Base-by-base conservation (phyloP, 2,113 vertebrate genomes). In the Patagioenas fasciata region DNA sequence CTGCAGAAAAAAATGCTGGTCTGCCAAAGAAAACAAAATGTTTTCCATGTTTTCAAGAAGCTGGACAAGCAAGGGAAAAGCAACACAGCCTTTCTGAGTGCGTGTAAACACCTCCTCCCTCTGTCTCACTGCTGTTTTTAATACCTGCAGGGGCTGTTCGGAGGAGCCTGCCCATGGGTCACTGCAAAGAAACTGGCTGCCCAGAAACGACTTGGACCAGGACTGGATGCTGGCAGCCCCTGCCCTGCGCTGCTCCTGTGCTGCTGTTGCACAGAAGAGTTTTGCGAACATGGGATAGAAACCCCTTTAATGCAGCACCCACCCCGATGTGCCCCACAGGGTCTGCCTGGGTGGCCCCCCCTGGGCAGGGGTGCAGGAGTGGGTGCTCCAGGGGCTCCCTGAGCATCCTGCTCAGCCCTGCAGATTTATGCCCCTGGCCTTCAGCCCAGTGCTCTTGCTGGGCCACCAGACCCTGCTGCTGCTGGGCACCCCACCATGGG, bases 141-240 rank as follows among this genome's bases (percentile, higher is more conserved):
- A 29, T 25, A 19, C 29, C 2, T 16, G 0, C 5, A 3, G 42
- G 36, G 40, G 64, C 42, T 57, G 5, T 12, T 4, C 4, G 15
- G 19, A 58, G 28, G 20, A 25, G 75, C 48, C 80, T 61, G 38
- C 16, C 19, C 48, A 50, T 50, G 50, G 40, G 38, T 23, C 58
- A 10, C 70, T 6, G 9, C 24, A 44, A 44, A 17, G 42, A 44
- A 4, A 34, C 24, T 1, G 25, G 10, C 38, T 47, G 4, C 17
- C 0, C 1, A 24, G 48, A 10, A 25, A 38, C 5, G 9, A 18
- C 47, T 5, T 5, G 60, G 21, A 14, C 11, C 40, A 12, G 25
- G 42, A 53, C 24, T 64, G 74, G 48, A 3, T 11, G 48, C 26
- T 2, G 29, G 20, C 16, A 28, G 25, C 25, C 48, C 48, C 51